A percentile compares a stretch with the other conserved stretches of the same genome.
These are phyloP conservation scores for Choloepus didactylus DNA, from an alignment of 2,797 vertebrate genomes.

Conservation along the genomic window DNA sequence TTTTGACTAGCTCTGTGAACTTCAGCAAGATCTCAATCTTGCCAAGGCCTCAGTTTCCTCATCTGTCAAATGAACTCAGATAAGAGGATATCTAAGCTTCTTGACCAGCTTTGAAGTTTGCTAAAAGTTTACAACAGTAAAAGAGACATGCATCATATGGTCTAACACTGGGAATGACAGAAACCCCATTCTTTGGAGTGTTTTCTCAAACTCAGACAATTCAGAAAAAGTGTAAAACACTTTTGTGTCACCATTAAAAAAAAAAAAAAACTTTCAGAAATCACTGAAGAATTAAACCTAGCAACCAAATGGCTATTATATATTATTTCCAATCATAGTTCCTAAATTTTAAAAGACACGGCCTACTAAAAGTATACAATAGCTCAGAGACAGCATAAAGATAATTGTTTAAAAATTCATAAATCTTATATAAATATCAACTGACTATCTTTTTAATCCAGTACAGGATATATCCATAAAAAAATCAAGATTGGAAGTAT, in stretches of 20 bases:
- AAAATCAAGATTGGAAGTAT: background rate
- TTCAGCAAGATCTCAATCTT: background rate
- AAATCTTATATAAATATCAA: background rate
- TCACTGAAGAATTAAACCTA: slow-evolving; percentile 15
- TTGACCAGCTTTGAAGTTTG: background rate
- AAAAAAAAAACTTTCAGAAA: slow-evolving; percentile 15
- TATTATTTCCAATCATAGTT: slow-evolving; percentile 9
- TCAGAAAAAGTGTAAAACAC: background rate
- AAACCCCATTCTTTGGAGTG: slow-evolving; percentile 7
- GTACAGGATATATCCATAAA: background rate
- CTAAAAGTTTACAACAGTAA: slow-evolving; percentile 48
- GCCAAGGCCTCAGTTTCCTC: background rate
- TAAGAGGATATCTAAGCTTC: background rate
- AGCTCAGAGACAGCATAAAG: background rate
- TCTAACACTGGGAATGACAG: background rate
- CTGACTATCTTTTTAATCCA: background rate
- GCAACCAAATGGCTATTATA: slow-evolving; percentile 17
- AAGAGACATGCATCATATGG: background rate
- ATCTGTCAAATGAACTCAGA: background rate
- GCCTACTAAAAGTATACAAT: background rate
- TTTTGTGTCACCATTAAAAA: background rate
- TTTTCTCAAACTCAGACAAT: slow-evolving; percentile 35
- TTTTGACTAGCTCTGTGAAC: background rate
- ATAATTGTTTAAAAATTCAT: slow-evolving; percentile 47
- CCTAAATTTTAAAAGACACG: background rate